Conservation (phyloP, 2,113 vertebrate genomes). For the Catharus minimus region DNA sequence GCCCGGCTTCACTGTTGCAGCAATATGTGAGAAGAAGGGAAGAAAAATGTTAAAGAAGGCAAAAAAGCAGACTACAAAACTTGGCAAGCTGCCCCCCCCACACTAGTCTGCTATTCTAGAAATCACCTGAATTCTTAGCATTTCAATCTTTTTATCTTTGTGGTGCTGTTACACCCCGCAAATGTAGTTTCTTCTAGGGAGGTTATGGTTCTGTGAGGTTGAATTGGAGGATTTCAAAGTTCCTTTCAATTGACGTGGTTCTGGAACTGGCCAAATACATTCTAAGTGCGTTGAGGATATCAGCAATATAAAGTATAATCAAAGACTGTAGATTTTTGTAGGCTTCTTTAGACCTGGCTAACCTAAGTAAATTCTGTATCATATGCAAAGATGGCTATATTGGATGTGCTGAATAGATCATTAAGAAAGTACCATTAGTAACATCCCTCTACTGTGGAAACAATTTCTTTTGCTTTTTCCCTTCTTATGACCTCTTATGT, state of each 20-base stretch:
- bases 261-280: neutral
- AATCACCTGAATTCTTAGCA: neutral
- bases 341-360: neutral
- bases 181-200: accelerated
- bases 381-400: neutral
- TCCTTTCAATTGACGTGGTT: neutral
- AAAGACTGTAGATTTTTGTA: neutral
- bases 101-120: neutral
- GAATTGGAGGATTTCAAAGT: neutral
- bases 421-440: neutral
- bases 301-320: neutral
- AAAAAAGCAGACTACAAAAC: neutral
- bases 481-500: neutral
- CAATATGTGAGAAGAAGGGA: neutral
- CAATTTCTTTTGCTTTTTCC: neutral
- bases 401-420: neutral
- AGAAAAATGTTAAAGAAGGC: neutral
- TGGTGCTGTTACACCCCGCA: neutral
- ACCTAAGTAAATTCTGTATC: neutral
- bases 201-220: neutral
- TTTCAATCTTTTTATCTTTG: neutral
- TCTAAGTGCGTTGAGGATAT: neutral
- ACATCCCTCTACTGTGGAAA: neutral
- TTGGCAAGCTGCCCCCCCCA: neutral
- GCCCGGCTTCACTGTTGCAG: neutral